Conservation (phyloP, 2,797 vertebrate species). For the Danio tinwini region DNA sequence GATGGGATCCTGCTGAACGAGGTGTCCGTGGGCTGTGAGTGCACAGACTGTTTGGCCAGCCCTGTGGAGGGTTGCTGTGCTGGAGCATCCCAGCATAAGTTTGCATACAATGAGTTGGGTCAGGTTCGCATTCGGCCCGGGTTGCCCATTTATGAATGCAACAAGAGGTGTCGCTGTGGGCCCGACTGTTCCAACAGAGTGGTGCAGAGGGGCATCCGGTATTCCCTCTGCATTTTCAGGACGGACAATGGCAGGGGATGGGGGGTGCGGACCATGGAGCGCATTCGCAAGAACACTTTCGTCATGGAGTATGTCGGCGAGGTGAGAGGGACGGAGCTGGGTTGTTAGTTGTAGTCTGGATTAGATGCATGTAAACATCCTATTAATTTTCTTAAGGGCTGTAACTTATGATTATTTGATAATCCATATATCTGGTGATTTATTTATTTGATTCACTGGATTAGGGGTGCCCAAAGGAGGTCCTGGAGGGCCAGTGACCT, state of each 20-base stretch:
- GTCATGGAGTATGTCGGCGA: constrained; percentile 86
- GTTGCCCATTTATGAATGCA: constrained; percentile 85
- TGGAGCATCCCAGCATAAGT: constrained; percentile 75
- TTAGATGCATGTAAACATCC: background rate
- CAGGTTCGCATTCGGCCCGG: constrained; percentile 81
- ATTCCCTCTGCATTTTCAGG: constrained; percentile 84
- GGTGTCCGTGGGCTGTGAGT: constrained; percentile 80
- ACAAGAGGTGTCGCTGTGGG: constrained; percentile 79
- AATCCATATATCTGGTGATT: no score
- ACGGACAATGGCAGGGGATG: constrained; percentile 82
- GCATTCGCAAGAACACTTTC: constrained; percentile 83
- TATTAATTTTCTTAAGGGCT: background rate
- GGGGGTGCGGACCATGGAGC: constrained; percentile 82
- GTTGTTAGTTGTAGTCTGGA: background rate
- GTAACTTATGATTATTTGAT: no score
- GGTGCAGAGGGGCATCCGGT: constrained; percentile 82
- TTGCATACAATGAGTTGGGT: constrained; percentile 81
- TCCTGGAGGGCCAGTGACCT: no score
- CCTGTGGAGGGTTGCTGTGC: constrained; percentile 78
- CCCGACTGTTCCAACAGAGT: constrained; percentile 82
- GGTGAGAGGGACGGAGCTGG: constrained; percentile 63
- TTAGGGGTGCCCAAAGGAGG: no score
- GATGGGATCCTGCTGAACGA: constrained; percentile 77
- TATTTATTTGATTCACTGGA: no score
- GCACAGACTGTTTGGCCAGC: constrained; percentile 75